Base-by-base conservation (phyloP, 2,888 invertebrate genomes). In the Eustalomyia histrio region DNA sequence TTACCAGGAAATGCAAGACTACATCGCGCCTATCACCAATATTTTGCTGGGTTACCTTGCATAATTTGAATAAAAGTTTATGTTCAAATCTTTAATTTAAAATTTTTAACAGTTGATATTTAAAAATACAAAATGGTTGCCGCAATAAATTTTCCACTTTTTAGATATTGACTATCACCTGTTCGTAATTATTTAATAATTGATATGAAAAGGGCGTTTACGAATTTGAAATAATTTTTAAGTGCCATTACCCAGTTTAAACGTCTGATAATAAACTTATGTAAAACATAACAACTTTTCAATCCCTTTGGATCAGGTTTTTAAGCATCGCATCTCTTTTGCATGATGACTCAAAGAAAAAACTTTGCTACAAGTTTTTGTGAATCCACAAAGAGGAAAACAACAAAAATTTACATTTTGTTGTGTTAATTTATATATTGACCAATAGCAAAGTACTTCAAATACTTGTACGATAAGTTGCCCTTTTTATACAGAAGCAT, bases 201-300 rank as follows among this genome's bases (percentile, higher is more conserved):
- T 72, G 60, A 72, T 67, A 72, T 72, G 67, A 61, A 55, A 72
- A 39, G 50, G 78, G 78, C 61, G 67, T 72, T 67, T 17, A 61
- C 65, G n/a, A 69, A 71, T 64, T 64, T 64, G 64, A 64, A 71
- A 71, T 47, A 52, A 63, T 47, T 58, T 60, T 35, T 14, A 29
- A 64, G 21, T 58, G 29, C 5, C 24, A 24, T 47, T 47, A 29
- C 29, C 39, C n/a, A 47, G 14, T 47, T 47, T n/a, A 5, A 47
- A 47, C 43, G 12, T 47, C n/a, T 4, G 43, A n/a, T 14, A 14
- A 47, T 47, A 14, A 6, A 47, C 29, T 47, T 47, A 47, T 47
- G n/a, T 47, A 47, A 47, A 47, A 47, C 43, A 14, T 7, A n/a
- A n/a, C 43, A 47, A 47, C 43, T 47, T 47, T 47, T 47, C n/a